Conservation (phyloP, 2,113 vertebrate genomes). For the Otis tarda region DNA sequence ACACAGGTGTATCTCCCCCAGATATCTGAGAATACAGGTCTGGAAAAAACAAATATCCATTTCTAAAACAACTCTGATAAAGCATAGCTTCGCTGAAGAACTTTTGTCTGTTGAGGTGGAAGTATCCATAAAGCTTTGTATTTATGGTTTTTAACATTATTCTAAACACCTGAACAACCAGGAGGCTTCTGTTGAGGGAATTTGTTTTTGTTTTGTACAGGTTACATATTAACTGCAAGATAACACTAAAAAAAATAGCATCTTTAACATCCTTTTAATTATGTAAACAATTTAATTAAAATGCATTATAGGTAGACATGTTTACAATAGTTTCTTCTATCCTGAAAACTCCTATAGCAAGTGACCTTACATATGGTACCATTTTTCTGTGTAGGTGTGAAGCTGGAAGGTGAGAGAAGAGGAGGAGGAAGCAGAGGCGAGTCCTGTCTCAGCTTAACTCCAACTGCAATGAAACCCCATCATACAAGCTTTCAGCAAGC, state of each 20-base stretch:
- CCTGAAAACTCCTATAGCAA: background rate
- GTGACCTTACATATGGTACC: background rate
- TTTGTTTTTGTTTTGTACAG: background rate
- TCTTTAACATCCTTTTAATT: background rate
- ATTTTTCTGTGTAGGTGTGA: background rate
- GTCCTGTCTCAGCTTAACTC: background rate
- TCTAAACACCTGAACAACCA: background rate
- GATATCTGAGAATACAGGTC: rapidly evolving
- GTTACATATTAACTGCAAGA: background rate
- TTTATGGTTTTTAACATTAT: background rate
- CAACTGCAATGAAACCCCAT: background rate
- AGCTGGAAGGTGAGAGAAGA: background rate
- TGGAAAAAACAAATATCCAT: background rate
- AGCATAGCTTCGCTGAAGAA: background rate
- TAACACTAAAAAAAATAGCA: background rate
- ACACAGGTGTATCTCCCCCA: background rate
- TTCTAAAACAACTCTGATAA: background rate
- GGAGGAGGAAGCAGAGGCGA: background rate
- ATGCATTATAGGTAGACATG: background rate
- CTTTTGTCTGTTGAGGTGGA: background rate
- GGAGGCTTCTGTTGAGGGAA: background rate
- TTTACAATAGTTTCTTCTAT: background rate
- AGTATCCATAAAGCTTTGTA: background rate
- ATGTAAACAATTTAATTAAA: background rate
- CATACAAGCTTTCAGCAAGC: background rate